phyloP scores from a whole-genome alignment of 2,797 vertebrate species.

The Squalus acanthias region DNA sequence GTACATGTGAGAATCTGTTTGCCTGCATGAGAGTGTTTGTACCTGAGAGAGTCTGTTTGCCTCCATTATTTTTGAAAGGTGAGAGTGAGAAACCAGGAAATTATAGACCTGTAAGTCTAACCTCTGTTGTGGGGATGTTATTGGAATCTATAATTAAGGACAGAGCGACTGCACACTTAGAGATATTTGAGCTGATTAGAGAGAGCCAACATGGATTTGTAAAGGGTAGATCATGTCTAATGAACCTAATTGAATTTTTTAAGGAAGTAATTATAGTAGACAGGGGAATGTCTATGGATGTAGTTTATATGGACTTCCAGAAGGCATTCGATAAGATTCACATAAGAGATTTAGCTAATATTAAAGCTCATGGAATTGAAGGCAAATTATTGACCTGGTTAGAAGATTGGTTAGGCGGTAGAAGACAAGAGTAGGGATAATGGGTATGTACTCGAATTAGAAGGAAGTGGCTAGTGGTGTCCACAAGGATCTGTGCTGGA shows the following conservation, averaged over 20 bases:
- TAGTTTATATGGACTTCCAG: background rate
- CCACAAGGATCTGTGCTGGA: too few relatives aligned
- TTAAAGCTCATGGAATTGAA: background rate
- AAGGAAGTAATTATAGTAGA: background rate
- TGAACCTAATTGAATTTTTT: background rate
- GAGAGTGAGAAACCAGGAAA: background rate
- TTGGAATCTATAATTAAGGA: background rate
- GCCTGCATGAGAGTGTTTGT: background rate
- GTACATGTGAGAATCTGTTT: background rate
- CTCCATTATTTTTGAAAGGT: background rate
- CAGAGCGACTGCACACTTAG: background rate
- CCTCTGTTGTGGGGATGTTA: background rate
- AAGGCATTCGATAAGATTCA: background rate
- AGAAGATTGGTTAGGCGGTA: background rate
- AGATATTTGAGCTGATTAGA: background rate
- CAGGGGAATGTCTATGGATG: background rate
- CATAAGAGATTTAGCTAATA: background rate
- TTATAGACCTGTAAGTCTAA: background rate
- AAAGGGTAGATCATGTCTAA: background rate
- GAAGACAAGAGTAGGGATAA: background rate
- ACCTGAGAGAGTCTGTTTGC: background rate
- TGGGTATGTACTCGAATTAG: background rate
- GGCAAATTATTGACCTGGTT: background rate
- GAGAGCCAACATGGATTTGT: background rate
- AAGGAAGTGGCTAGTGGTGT: background rate